These are phyloP conservation scores for Ectemnius cavifrons DNA, from an alignment of 2,888 invertebrate genomes.

Conservation along the genomic window DNA sequence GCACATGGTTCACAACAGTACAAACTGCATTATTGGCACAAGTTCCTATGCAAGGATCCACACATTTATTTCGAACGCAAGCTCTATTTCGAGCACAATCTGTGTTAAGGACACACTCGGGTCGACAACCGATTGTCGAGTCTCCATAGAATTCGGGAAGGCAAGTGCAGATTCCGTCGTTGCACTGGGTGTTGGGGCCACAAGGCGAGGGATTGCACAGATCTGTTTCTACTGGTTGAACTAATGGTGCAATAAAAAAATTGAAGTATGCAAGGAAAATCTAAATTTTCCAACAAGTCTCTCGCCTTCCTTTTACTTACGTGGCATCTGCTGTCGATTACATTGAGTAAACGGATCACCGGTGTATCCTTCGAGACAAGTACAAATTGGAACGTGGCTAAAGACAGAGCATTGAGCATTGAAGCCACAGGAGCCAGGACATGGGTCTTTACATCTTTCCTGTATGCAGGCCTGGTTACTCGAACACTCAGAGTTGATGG, in stretches of 20 bases:
- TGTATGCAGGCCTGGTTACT: slow-evolving; percentile 86
- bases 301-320: slow-evolving; percentile 79
- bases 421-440: slow-evolving; percentile 85
- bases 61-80: slow-evolving; percentile 86
- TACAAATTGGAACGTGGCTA: slow-evolving; percentile 78
- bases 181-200: slow-evolving; percentile 83
- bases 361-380: slow-evolving; percentile 73
- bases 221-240: slow-evolving; percentile 77
- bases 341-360: slow-evolving; percentile 83
- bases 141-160: slow-evolving; percentile 82
- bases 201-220: slow-evolving; percentile 92
- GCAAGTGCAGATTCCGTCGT: slow-evolving; percentile 83
- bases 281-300: background rate
- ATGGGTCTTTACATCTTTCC: slow-evolving; percentile 88
- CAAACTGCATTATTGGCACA: slow-evolving; percentile 89
- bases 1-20: slow-evolving; percentile 87
- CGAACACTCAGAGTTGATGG: slow-evolving; percentile 87
- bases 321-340: slow-evolving; percentile 81
- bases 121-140: slow-evolving; percentile 78
- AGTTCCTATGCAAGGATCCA: slow-evolving; percentile 88
- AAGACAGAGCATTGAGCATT: slow-evolving; percentile 79
- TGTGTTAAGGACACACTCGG: slow-evolving; percentile 85
- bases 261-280: background rate
- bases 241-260: slow-evolving; percentile 25
- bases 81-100: slow-evolving; percentile 86